Evolutionary conservation across 2,797 vertebrate genomes (phyloP), one percentile per base, ranked within the genome.

Genomic region (Phrynocephalus forsythii): DNA sequence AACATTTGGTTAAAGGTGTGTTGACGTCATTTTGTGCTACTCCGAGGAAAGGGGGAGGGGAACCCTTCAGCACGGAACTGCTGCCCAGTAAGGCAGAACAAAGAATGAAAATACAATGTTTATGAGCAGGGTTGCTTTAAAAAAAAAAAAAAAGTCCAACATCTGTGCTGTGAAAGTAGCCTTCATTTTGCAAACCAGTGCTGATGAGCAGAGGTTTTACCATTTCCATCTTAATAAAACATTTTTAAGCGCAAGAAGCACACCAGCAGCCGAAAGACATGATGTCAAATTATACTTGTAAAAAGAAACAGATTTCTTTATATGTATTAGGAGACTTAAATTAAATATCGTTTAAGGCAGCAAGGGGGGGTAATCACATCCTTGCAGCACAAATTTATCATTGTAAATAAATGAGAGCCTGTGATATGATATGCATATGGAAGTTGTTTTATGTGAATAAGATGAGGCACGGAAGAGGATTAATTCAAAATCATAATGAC

Each of bases 191-290:
- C 78, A 76, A 88, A 78, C 78, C 0, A 71, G 75, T 38, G 66
- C 78, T 90, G 84, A 68, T 89, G 83, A 52, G 72, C 1, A 79
- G 26, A 82, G 38, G 9, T 52, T 91, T 93, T 24, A 91, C 22
- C 92, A 93, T 91, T 86, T 83, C 60, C 85, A 82, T 90, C 79
- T 87, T 86, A 83, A 91, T 94, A 93, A 93, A 30, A 63, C 1
- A 73, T 92, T 88, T 79, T 88, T 83, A 48, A 87, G 91, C 82
- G 69, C 28, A 44, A 87, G 71, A 66, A 66, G 18, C 87, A 44
- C 52, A 0, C 44, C 80, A 86, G 82, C 66, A 82, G 85, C 84
- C 18, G 72, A 83, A 63, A 81, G 22, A 20, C 90, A 90, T 91
- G 93, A 94, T 93, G 88, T 71, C 26, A 87, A 87, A 26, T 56